phyloP scores from a whole-genome alignment of 1,140 invertebrate species.

The Eumeta japonica region DNA sequence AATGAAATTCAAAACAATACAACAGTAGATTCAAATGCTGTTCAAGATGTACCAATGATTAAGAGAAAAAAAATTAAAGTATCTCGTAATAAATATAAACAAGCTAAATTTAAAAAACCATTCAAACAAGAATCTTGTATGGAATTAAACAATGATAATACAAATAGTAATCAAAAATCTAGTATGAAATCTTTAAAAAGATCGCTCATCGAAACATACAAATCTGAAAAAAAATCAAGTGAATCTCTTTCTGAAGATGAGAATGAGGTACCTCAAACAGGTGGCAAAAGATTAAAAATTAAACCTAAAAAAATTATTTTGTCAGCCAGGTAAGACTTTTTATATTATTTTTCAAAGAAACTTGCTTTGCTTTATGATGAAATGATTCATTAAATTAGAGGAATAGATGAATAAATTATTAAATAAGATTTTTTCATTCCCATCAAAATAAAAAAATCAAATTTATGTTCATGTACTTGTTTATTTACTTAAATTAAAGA shows the following conservation, averaged over 20 bases:
- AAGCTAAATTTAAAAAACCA: conserved; percentile 23
- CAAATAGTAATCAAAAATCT: conserved; percentile 20
- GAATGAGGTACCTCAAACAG: conserved; percentile 34
- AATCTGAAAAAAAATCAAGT: conserved; percentile 44
- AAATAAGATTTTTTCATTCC: too few species aligned
- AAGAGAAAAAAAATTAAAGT: conserved; percentile 48
- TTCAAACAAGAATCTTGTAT: conserved; percentile 16
- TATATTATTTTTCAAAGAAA: too few species aligned
- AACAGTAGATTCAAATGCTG: too few species aligned
- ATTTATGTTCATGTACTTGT: too few species aligned
- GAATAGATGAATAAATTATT: too few species aligned
- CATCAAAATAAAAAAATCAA: too few species aligned
- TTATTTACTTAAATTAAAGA: too few species aligned
- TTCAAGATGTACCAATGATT: too few species aligned
- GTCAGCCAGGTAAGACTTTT: conserved; percentile 37
- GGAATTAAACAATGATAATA: conserved; percentile 23
- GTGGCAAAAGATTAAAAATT: conserved; percentile 47
- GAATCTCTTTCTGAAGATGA: conserved; percentile 55
- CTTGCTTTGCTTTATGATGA: too few species aligned
- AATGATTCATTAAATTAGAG: too few species aligned
- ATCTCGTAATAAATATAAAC: conserved; percentile 41
- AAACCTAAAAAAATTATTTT: conserved; percentile 49
- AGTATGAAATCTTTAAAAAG: conserved; percentile 42
- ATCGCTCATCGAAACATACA: conserved; percentile 31
- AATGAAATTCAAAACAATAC: conserved; percentile 20